Evolutionary conservation across 2,113 vertebrate species (phyloP).

Genomic region (Paraplagusia blochii): DNA sequence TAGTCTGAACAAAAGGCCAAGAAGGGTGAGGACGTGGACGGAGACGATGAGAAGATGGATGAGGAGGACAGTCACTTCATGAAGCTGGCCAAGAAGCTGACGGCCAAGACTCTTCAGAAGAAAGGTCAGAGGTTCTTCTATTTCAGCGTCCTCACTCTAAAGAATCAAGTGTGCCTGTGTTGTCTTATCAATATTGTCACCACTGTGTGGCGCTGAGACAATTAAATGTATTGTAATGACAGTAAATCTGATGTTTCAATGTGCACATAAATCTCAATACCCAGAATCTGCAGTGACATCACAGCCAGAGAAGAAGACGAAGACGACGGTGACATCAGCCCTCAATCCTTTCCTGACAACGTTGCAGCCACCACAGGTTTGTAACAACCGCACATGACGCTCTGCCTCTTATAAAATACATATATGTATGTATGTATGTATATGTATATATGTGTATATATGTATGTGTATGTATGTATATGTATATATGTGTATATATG

Average conservation of each 20-base stretch:
- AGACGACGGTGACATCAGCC: background rate
- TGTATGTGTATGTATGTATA: too few species aligned
- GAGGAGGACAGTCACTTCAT: slow-evolving; percentile 91
- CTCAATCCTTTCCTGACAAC: slow-evolving; percentile 69
- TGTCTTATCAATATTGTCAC: too few species aligned
- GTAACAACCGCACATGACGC: background rate
- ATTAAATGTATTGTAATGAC: too few species aligned
- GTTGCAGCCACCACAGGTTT: slow-evolving; percentile 57
- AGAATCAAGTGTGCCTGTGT: too few species aligned
- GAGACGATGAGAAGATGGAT: slow-evolving; percentile 79
- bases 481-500: too few species aligned
- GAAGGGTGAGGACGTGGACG: slow-evolving; percentile 58
- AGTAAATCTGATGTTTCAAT: background rate
- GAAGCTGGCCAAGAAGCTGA: slow-evolving; percentile 92
- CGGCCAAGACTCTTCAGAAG: slow-evolving; percentile 83
- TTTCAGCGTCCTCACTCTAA: too few species aligned
- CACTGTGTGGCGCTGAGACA: too few species aligned
- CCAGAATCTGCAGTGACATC: slow-evolving; percentile 45
- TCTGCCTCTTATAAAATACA: too few species aligned
- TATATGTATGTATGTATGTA: too few species aligned
- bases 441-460: too few species aligned
- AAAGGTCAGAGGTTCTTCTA: slow-evolving; percentile 73
- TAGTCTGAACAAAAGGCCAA: slow-evolving; percentile 78
- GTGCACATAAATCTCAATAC: background rate
- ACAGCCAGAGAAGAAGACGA: slow-evolving; percentile 37